Conservation (phyloP, 2,888 invertebrate species). For the Noctua janthina region DNA sequence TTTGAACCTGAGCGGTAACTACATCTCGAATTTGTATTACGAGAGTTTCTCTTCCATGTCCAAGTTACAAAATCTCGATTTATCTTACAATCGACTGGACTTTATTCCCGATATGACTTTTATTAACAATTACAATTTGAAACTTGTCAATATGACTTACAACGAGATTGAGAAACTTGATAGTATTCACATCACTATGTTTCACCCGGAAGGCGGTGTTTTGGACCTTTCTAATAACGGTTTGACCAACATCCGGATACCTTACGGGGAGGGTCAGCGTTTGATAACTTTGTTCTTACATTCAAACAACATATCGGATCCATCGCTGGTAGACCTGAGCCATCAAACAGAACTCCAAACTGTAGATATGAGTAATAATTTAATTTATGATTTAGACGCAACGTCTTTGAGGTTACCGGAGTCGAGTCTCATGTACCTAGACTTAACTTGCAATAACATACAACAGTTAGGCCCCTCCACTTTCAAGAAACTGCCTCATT, state of each 20-base stretch:
- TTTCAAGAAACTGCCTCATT: constrained; percentile 73
- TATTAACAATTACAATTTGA: constrained; percentile 76
- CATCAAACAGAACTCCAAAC: constrained; percentile 75
- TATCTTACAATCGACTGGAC: constrained; percentile 80
- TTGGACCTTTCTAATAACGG: constrained; percentile 84
- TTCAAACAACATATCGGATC: constrained; percentile 81
- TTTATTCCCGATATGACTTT: constrained; percentile 79
- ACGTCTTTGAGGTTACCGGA: constrained; percentile 77
- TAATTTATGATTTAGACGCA: constrained; percentile 75
- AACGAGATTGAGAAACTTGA: constrained; percentile 77
- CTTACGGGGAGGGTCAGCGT: constrained; percentile 76
- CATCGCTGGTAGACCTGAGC: constrained; percentile 73
- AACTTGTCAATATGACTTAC: constrained; percentile 80
- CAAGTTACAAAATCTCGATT: constrained; percentile 82
- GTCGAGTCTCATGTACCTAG: constrained; percentile 71
- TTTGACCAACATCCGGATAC: constrained; percentile 76
- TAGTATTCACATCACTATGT: constrained; percentile 77
- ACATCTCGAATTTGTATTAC: constrained; percentile 75
- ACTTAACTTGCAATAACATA: constrained; percentile 80
- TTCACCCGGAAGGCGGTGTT: constrained; percentile 81
- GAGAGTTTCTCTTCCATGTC: constrained; percentile 80
- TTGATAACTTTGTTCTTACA: constrained; percentile 76
- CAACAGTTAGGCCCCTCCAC: constrained; percentile 77
- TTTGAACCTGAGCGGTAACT: constrained; percentile 83
- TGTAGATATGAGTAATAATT: constrained; percentile 80